Conservation (phyloP, 2,113 vertebrate species). For the Scytalopus superciliaris region DNA sequence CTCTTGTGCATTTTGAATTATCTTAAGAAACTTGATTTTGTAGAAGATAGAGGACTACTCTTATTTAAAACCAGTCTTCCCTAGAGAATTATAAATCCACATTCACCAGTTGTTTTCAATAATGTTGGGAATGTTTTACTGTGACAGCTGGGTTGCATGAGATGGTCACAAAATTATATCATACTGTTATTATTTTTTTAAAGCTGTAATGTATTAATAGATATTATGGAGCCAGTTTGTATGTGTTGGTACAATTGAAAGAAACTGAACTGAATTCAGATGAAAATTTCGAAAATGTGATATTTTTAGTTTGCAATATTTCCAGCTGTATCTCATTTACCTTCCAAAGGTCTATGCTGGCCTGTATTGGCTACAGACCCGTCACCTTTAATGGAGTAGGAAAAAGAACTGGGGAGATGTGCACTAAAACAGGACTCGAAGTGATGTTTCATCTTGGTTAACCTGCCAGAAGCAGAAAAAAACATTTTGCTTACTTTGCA, state of each 20-base stretch:
- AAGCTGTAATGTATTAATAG: not conserved
- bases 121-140: not conserved
- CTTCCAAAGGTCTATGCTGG: not conserved
- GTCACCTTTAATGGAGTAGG: not conserved
- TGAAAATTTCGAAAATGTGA: not conserved
- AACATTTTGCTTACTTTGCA: not conserved
- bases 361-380: not conserved
- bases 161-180: not conserved
- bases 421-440: not conserved
- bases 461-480: not conserved
- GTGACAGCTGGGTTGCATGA: not conserved
- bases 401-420: not conserved
- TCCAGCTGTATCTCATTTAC: not conserved
- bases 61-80: not conserved
- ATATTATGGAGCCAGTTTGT: not conserved
- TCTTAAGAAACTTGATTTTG: not conserved
- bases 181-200: not conserved
- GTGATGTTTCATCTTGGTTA: not conserved
- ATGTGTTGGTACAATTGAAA: not conserved
- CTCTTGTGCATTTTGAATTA: not conserved
- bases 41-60: not conserved
- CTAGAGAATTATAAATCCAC: not conserved
- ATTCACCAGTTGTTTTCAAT: not conserved
- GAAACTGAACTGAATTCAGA: not conserved
- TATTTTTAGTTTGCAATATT: not conserved